Base-by-base conservation (phyloP, 2,113 vertebrate genomes). In the Phaethornis superciliosus region DNA sequence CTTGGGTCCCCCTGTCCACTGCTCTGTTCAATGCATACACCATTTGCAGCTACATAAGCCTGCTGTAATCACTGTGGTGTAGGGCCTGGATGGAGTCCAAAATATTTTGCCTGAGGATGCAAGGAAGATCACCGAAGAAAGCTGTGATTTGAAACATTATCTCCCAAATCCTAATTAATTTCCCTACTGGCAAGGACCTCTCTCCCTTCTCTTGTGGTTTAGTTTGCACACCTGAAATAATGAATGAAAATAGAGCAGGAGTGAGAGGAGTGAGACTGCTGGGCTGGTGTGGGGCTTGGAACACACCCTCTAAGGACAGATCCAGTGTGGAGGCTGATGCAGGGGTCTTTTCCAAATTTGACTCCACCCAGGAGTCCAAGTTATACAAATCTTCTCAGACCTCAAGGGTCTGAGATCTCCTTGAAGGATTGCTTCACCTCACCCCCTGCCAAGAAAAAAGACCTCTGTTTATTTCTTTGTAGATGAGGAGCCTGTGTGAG, bases 171-270 rank as follows among this genome's bases (percentile, higher is more conserved):
- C 93, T 91, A 77, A 94, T 95, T 95, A 90, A 92, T 85, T 96
- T 92, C 59, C 78, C 87, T 83, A 70, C 78, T 82, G 58, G 89
- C 71, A 94, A 64, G 35, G 68, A 65, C 56, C 20, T 93, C 58
- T 88, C 76, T 93, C 82, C 49, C 88, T 91, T 47, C 71, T 71
- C 28, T 85, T 90, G 93, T 78, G 88, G 91, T 91, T 94, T 94
- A 64, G 80, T 90, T 94, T 97, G 85, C 75, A 81, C 85, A 88
- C 60, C 89, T 95, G 95, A 93, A 94, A 94, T 90, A 93, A 89
- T 71, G 88, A 88, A 83, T 90, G 65, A 85, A 95, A 94, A 91
- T 14, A 64, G 82, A 93, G 56, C 64, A 91, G 71, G 76, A 91
- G 68, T 54, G 56, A 88, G 68, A 63, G 30, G 30, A 63, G 23